A percentile compares a stretch with the other conserved stretches of the same genome.
Conservation (phyloP, 2,888 invertebrate genomes). For the Drosophila barbarae region DNA sequence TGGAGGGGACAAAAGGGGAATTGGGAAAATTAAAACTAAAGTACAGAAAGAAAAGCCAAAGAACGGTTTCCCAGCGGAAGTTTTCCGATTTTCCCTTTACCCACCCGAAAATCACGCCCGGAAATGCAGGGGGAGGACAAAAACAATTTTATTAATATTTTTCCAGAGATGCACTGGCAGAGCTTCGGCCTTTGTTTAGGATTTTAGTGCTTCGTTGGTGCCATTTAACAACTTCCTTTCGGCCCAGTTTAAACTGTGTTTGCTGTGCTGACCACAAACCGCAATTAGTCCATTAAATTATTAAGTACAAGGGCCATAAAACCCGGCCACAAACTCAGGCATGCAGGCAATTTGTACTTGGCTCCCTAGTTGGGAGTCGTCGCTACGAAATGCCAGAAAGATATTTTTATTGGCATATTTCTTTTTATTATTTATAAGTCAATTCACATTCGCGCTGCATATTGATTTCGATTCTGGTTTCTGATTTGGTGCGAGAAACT, state of each 20-base stretch:
- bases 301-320: constrained; percentile 64
- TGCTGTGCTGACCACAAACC: constrained; percentile 47
- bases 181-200: constrained; percentile 17
- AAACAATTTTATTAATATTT: constrained; percentile 24
- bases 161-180: constrained; percentile 28
- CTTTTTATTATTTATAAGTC: constrained; percentile 53
- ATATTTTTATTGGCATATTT: constrained; percentile 67
- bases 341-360: constrained; percentile 14
- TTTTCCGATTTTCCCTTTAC: constrained; percentile 46
- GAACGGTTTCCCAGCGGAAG: constrained; percentile 63
- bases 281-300: constrained; percentile 71
- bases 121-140: constrained; percentile 41
- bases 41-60: constrained; percentile 33
- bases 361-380: constrained; percentile 40
- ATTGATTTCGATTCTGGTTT: constrained; percentile 54
- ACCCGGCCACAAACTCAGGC: constrained; percentile 32
- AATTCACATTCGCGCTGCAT: constrained; percentile 64
- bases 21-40: constrained; percentile 67
- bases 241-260: constrained; percentile 55
- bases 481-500: constrained; percentile 45
- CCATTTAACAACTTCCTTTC: constrained; percentile 44
- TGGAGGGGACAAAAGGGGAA: constrained; percentile 35
- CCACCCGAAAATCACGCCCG: constrained; percentile 45
- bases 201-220: constrained; percentile 9
- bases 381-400: constrained; percentile 34